phyloP scores from a whole-genome alignment of 2,113 vertebrate genomes.

The Elachura formosa region DNA sequence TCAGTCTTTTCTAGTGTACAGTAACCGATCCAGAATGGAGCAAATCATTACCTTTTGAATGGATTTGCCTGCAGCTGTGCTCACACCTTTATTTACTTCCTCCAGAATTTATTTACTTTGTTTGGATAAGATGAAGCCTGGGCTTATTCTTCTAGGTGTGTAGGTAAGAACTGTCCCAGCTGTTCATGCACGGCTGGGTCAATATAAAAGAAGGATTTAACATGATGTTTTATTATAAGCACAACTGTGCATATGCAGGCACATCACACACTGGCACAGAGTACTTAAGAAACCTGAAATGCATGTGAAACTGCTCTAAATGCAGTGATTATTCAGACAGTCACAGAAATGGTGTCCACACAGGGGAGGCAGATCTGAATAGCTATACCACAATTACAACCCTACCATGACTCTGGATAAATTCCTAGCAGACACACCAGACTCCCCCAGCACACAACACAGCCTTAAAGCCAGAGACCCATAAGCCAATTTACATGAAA shows the following conservation, averaged over 20 bases:
- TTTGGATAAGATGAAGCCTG: background rate
- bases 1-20: background rate
- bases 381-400: slow-evolving; percentile 27
- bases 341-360: background rate
- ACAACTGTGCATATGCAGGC: background rate
- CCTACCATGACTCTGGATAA: background rate
- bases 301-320: background rate
- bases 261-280: background rate
- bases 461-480: slow-evolving; percentile 21
- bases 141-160: background rate
- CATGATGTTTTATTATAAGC: background rate
- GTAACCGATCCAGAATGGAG: background rate
- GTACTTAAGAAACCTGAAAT: background rate
- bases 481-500: slow-evolving; percentile 46
- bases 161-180: background rate
- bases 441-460: background rate
- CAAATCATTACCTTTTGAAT: background rate
- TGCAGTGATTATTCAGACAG: slow-evolving; percentile 1
- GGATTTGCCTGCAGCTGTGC: background rate
- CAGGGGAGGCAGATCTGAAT: slow-evolving; percentile 17
- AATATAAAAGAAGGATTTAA: background rate
- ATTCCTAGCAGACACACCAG: background rate
- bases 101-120: background rate
- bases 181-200: background rate
- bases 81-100: slow-evolving; percentile 15